Conservation (phyloP, 2,113 vertebrate species). For the Triplophysa siluroides region DNA sequence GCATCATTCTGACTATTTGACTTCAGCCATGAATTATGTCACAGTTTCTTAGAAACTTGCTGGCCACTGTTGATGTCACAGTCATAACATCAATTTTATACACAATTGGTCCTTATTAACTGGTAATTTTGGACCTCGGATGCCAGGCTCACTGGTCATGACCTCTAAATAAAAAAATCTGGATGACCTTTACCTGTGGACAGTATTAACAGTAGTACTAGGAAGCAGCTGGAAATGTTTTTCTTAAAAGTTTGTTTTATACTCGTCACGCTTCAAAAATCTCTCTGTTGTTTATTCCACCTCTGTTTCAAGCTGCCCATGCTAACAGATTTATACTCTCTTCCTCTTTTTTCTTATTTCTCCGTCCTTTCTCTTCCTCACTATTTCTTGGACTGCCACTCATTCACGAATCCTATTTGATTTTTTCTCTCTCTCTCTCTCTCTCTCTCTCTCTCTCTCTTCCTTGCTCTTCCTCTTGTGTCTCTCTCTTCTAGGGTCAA, state of each 20-base stretch:
- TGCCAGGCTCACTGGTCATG: not conserved
- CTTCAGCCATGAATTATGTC: too few relatives aligned
- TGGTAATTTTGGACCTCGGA: not conserved
- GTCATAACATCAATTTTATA: too few relatives aligned
- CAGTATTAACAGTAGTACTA: not conserved
- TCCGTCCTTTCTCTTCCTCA: constrained; percentile 64
- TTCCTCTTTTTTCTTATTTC: constrained; percentile 12
- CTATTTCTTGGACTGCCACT: constrained; percentile 59
- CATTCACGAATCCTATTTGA: constrained; percentile 62
- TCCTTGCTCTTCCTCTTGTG: constrained; percentile 53
- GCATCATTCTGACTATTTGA: too few relatives aligned
- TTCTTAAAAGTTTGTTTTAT: not conserved
- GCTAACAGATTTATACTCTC: not conserved
- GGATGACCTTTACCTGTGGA: not conserved
- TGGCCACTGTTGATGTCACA: too few relatives aligned
- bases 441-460: constrained; percentile 54
- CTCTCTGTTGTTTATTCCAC: not conserved
- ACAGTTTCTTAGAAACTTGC: too few relatives aligned
- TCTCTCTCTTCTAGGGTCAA: constrained; percentile 84
- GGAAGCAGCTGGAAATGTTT: not conserved
- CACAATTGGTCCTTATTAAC: too few relatives aligned
- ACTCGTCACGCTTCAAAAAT: not conserved
- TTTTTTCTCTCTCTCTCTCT: constrained; percentile 52
- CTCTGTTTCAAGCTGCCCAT: not conserved
- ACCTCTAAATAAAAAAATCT: not conserved